Evolutionary conservation across 2,888 invertebrate genomes (phyloP).

Genomic region (Parthenolecanium corni): DNA sequence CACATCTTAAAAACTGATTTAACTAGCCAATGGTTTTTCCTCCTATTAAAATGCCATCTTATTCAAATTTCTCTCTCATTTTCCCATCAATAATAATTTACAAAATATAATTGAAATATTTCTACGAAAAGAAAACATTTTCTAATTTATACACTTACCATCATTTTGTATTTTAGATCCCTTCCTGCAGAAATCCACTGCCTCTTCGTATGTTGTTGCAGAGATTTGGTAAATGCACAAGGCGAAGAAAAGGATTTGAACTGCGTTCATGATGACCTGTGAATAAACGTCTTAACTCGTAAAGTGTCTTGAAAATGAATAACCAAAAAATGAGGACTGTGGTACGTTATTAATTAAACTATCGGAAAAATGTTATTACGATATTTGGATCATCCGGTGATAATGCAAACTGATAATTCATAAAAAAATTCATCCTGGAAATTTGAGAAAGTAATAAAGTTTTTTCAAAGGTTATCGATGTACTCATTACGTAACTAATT

Average conservation of each 20-base stretch:
- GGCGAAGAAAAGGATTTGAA: not conserved
- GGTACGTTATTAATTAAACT: not conserved
- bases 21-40: too few species aligned
- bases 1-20: too few species aligned
- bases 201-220: slow-evolving; percentile 9
- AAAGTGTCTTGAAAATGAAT: not conserved
- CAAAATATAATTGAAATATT: not conserved
- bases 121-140: not conserved
- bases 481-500: too few species aligned
- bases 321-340: not conserved
- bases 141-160: slow-evolving; percentile 4
- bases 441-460: too few species aligned
- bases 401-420: too few species aligned
- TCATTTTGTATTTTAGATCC: slow-evolving; percentile 2
- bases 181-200: not conserved
- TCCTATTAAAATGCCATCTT: too few species aligned
- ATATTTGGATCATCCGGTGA: too few species aligned
- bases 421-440: too few species aligned
- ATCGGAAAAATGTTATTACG: not conserved
- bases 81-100: too few species aligned
- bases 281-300: not conserved
- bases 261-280: too few species aligned
- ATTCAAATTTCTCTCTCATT: too few species aligned
- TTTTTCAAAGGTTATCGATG: too few species aligned
- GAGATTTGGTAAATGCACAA: slow-evolving; percentile 4